Evolutionary conservation across 2,888 invertebrate species (phyloP), one percentile per base, ranked within the genome.

Genomic region (Rhopalosiphum nymphaeae): DNA sequence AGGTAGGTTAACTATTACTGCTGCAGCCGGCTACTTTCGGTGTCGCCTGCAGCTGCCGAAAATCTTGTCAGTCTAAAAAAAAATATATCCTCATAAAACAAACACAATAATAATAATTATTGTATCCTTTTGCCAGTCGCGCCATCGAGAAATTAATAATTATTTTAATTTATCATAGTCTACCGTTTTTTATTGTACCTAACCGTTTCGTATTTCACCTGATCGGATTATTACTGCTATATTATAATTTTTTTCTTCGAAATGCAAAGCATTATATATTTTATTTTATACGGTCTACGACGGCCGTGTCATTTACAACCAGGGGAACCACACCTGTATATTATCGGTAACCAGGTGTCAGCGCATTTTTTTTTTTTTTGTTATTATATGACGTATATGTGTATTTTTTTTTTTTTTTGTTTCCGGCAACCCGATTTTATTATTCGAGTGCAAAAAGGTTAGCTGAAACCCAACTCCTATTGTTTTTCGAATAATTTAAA

Each of bases 361-460:
- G 89, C 89, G 56, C 44, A 78, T 91, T 91, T 86, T 86, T 91
- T 90, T 91, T 86, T 53, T 44, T 93, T 36, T 84, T 53, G 36
- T 89, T 93, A 25, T 89, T 92, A 42, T 67, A 67, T 16, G 36
- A 67, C n/a, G 11, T 36, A 26, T 61, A 42, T 42, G 56, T 84
- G 61, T 67, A 92, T 53, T 85, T 89, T 84, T 89, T 93, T 93
- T 89, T 67, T 67, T 86, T 29, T 78, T 89, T 57, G 94, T 91
- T 94, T 94, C 94, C 94, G 94, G 91, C 86, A 86, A 91, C 61
- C 84, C 93, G 90, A 90, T 90, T 94, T 94, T 91, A 94, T 91
- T 94, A 94, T 94, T 94, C 94, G 90, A 94, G 94, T 94, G 94
- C 94, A 91, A 91, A 94, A 94, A 94, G 94, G 94, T 94, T 86